These are phyloP conservation scores for Agonum fuliginosum DNA, from an alignment of 2,888 invertebrate genomes.

Conservation along the genomic window DNA sequence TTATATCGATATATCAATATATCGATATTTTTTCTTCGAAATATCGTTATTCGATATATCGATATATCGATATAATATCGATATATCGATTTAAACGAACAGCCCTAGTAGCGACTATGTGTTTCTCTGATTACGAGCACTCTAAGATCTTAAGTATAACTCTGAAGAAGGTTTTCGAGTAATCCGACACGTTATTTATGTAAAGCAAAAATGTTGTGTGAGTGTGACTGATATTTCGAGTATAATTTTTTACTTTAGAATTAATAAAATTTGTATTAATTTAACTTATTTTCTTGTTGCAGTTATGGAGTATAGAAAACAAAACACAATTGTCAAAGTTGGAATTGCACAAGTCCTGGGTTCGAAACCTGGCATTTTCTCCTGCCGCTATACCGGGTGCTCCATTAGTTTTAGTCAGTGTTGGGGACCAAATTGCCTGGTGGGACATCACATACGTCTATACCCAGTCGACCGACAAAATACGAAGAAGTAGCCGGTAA, in stretches of 20 bases:
- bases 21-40: too few species aligned
- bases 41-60: too few species aligned
- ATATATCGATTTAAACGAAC: too few species aligned
- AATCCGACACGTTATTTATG: slow-evolving; percentile 48
- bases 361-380: slow-evolving; percentile 75
- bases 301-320: slow-evolving; percentile 75
- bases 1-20: too few species aligned
- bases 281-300: slow-evolving; percentile 59
- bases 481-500: slow-evolving; percentile 57
- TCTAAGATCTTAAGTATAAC: too few species aligned
- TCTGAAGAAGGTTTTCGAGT: too few species aligned
- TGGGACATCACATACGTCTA: slow-evolving; percentile 74
- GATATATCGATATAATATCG: too few species aligned
- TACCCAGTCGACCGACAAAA: slow-evolving; percentile 63
- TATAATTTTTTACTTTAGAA: neutral
- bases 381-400: slow-evolving; percentile 73
- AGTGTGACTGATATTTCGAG: too few species aligned
- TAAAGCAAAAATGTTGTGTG: too few species aligned
- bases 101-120: too few species aligned
- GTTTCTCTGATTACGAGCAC: too few species aligned
- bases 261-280: too few species aligned
- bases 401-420: slow-evolving; percentile 75
- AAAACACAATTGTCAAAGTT: slow-evolving; percentile 72
- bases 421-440: slow-evolving; percentile 77
- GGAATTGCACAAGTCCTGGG: slow-evolving; percentile 75